Percentiles rank a stretch among this genome's conserved stretches.
Conservation (phyloP, 2,113 vertebrate species). For the Blennius ocellaris region DNA sequence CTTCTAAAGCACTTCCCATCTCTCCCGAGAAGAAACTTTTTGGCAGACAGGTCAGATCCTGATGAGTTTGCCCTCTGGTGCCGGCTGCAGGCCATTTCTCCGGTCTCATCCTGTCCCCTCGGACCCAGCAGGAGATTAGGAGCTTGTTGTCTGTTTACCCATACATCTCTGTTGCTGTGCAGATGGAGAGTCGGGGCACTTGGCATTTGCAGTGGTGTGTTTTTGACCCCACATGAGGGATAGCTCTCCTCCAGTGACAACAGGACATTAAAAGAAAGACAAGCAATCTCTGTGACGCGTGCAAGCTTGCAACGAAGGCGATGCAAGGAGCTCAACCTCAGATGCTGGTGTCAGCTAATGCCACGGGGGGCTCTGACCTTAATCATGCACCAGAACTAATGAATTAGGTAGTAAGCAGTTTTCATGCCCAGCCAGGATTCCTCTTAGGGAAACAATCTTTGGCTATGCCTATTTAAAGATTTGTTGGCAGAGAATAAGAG, state of each 20-base stretch:
- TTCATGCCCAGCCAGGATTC: constrained; percentile 65
- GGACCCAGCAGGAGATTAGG: constrained; percentile 71
- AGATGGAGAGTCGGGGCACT: constrained; percentile 62
- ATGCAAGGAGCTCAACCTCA: constrained; percentile 37
- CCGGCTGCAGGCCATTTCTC: constrained; percentile 59
- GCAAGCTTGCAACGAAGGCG: constrained; percentile 23
- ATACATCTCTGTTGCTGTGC: constrained; percentile 71
- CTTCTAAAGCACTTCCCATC: constrained; percentile 66
- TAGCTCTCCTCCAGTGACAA: constrained; percentile 70
- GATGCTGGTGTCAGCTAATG: constrained; percentile 62
- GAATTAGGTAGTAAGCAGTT: constrained; percentile 75
- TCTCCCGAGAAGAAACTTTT: constrained; percentile 66
- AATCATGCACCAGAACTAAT: constrained; percentile 77
- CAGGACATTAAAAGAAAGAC: constrained; percentile 58
- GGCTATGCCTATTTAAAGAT: constrained; percentile 79
- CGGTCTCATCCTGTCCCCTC: constrained; percentile 70
- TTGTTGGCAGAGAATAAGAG: constrained; percentile 56
- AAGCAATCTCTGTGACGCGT: constrained; percentile 60
- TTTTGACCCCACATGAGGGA: constrained; percentile 57
- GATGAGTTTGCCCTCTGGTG: constrained; percentile 72
- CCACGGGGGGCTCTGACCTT: constrained; percentile 62
- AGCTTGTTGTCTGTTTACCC: constrained; percentile 75
- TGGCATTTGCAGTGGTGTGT: constrained; percentile 62
- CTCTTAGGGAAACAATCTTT: constrained; percentile 72
- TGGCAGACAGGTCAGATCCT: constrained; percentile 59